Conservation (phyloP, 2,113 vertebrate genomes). For the Callipepla squamata region DNA sequence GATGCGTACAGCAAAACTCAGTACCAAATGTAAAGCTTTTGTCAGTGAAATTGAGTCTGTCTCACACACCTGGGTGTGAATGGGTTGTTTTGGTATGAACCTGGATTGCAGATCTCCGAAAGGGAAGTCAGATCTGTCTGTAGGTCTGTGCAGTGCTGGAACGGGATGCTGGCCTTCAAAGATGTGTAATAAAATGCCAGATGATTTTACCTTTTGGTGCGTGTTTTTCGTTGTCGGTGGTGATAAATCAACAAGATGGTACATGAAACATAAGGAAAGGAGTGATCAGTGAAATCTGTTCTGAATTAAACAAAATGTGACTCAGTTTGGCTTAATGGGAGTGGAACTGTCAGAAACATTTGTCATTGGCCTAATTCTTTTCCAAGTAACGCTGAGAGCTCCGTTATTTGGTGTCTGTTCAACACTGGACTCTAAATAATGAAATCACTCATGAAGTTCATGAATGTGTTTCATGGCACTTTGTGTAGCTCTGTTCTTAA, state of each 20-base stretch:
- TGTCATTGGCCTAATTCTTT: neutral
- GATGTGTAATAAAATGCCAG: fast-evolving
- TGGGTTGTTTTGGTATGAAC: neutral
- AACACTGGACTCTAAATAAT: neutral
- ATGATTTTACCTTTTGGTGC: neutral
- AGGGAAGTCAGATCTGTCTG: fast-evolving
- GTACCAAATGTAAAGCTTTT: neutral
- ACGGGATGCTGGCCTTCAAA: fast-evolving
- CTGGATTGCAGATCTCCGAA: neutral
- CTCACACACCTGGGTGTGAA: fast-evolving
- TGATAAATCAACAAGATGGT: neutral
- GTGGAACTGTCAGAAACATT: neutral
- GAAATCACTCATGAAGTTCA: neutral
- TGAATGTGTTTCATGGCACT: fast-evolving
- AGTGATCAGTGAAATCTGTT: neutral
- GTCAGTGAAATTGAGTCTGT: fast-evolving
- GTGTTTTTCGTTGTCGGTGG: neutral
- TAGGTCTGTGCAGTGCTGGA: fast-evolving
- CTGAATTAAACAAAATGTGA: neutral
- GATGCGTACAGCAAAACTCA: neutral
- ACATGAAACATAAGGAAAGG: neutral
- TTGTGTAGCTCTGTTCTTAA: neutral
- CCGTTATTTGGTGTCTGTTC: neutral
- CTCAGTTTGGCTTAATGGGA: neutral
- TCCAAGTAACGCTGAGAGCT: neutral